Base-by-base conservation (phyloP, 2,113 vertebrate species). In the Otolemur garnettii region DNA sequence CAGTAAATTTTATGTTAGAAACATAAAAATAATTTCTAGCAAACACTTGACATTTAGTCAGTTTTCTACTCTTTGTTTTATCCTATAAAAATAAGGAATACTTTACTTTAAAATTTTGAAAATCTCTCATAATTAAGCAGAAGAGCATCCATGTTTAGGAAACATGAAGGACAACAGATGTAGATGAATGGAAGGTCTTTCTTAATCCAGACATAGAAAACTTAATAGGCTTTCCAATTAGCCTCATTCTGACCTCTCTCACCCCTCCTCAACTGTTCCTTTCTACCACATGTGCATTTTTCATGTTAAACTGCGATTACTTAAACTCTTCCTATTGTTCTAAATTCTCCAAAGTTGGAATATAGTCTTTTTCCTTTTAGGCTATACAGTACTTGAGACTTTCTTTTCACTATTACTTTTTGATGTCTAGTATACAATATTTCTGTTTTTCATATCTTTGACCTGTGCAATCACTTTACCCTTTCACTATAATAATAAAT, bases 311-410 rank as follows among this genome's bases (percentile, higher is more conserved):
- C 96, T 97, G 93, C 94, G 97, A 94, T 89, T 97, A 97, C 97
- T 98, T 97, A 98, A 96, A 95, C 96, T 97, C 97, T 97, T 95
- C 95, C 94, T 95, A 68, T 96, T 97, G 96, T 97, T 97, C 97
- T 96, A 97, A 97, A 97, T 97, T 98, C 97, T 98, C 96, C 96
- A 91, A 96, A 97, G 97, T 98, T 98, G 98, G 96, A 97, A 94
- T 97, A 90, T 97, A 97, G 95, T 97, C 95, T 96, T 92, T 68
- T 97, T 97, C 94, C 50, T 96, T 97, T 94, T 97, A 97, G 97
- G 97, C 98, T 96, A 82, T 96, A 96, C 93, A 96, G 98, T 98
- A 95, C 97, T 90, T 84, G 97, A 97, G 97, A 91, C 91, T 92
- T 59, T 92, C 33, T 96, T 97, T 97, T 94, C 95, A 60, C 95